Evolutionary conservation across 2,113 vertebrate genomes (phyloP), one percentile per base, ranked within the genome.

Genomic region (Balaenoptera acutorostrata): DNA sequence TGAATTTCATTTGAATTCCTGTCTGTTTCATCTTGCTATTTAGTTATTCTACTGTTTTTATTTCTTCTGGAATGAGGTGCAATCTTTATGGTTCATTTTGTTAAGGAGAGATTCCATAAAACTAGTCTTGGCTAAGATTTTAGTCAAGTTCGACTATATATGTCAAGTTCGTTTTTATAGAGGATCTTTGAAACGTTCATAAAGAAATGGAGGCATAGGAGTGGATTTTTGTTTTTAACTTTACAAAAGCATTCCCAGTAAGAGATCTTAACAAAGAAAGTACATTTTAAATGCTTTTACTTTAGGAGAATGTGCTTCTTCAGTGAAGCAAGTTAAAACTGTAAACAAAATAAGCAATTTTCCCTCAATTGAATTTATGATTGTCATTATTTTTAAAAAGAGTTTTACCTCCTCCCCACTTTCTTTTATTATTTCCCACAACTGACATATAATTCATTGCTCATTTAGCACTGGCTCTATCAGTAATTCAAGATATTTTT

Each of bases 81-180:
- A 71, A 6, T 96, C 31, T 87, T 87, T 89, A 68, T 74, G 52
- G 44, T 41, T 90, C 44, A 46, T 93, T 93, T 92, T 96, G 41
- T 83, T 90, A 46, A 78, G 41, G n/a, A 36, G 90, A 44, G 29
- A 91, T n/a, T 66, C 46, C 25, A 44, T 77, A 64, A 90, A 71
- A 59, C 20, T 78, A 78, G 33, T 8, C 36, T 86, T 31, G 55
- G 36, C 29, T 66, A 82, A 95, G 83, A 84, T 77, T 69, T 81
- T 82, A 61, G 41, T 90, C 15, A 90, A 75, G 17, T 39, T 90
- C 55, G 39, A 27, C 41, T 95, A 88, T 75, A 0, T 89, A 77
- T 90, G 27, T 86, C 39, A 89, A 66, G 69, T 87, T 91, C 66
- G 69, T 55, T 83, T 83, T 74, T 59, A 69, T 17, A 21, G 77